A percentile compares a stretch with the other conserved stretches of the same genome.
Evolutionary conservation across 2,888 invertebrate species (phyloP).

Genomic region (Smittia sp.): DNA sequence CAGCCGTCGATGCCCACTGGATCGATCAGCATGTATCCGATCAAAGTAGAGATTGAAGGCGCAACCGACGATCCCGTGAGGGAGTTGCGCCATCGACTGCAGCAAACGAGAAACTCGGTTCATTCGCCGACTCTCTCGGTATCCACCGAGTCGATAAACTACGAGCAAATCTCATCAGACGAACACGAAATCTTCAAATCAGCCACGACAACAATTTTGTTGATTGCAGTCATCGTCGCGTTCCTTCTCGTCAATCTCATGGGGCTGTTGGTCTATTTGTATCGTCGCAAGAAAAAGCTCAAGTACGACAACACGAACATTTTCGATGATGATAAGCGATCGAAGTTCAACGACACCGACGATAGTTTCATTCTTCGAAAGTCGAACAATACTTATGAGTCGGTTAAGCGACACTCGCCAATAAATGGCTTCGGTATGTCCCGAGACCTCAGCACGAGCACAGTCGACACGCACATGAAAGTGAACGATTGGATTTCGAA

Average conservation of each 20-base stretch:
- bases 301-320: constrained; percentile 41
- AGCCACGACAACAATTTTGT: constrained; percentile 59
- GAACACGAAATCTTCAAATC: constrained; percentile 56
- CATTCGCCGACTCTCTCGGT: not conserved
- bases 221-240: constrained; percentile 64
- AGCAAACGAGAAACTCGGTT: constrained; percentile 41
- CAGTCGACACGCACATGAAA: constrained; percentile 81
- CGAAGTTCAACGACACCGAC: constrained; percentile 50
- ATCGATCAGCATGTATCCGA: constrained; percentile 39
- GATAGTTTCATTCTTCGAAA: constrained; percentile 51
- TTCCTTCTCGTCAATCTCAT: constrained; percentile 70
- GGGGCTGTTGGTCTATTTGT: constrained; percentile 46
- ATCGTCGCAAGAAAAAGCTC: constrained; percentile 32
- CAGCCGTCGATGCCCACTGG: constrained; percentile 44
- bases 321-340: constrained; percentile 49
- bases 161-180: constrained; percentile 44
- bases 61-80: constrained; percentile 44
- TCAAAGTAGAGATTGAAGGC: constrained; percentile 40
- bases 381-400: constrained; percentile 52
- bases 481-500: constrained; percentile 84
- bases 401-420: constrained; percentile 54
- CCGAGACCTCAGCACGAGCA: constrained; percentile 72
- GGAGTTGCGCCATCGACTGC: constrained; percentile 42
- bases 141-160: constrained; percentile 36
- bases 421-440: constrained; percentile 64